phyloP scores from a whole-genome alignment of 30 jellyfish, hydroid and myxozoan species.

The Aurelia aurita region DNA sequence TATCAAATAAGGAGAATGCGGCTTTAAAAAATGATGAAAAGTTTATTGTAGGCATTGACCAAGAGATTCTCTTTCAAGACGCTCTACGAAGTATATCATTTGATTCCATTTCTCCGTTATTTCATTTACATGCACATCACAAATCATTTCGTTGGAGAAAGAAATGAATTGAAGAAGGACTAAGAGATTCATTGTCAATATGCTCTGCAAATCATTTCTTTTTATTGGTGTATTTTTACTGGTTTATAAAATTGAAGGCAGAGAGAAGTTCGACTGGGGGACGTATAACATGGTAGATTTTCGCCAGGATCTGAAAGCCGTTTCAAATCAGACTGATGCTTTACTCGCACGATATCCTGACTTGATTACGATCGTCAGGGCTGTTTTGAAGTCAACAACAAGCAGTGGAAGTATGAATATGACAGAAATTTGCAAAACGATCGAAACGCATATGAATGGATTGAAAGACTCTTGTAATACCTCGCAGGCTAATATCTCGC shows the following conservation, averaged over 20 bases:
- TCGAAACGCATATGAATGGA: background rate
- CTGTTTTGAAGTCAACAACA: constrained; percentile 1
- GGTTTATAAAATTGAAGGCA: background rate
- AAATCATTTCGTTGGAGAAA: too few species aligned
- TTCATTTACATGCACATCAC: too few species aligned
- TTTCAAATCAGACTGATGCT: background rate
- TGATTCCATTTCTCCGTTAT: too few species aligned
- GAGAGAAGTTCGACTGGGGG: constrained; percentile 17
- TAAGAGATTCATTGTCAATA: too few species aligned
- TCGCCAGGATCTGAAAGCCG: background rate
- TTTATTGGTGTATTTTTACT: too few species aligned
- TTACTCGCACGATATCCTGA: constrained; percentile 5
- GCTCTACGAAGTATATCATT: too few species aligned
- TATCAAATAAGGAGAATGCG: too few species aligned
- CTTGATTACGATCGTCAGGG: background rate
- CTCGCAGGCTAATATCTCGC: background rate
- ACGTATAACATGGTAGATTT: background rate
- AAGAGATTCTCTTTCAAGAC: too few species aligned
- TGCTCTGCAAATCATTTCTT: too few species aligned
- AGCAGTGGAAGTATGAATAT: background rate
- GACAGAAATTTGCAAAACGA: constrained; percentile 10
- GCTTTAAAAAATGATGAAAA: too few species aligned
- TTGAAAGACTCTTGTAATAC: constrained; percentile 8
- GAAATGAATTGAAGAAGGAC: too few species aligned
- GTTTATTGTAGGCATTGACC: too few species aligned